These are phyloP conservation scores for Tyrannus savana DNA, from an alignment of 2,113 vertebrate species.

Conservation along the genomic window DNA sequence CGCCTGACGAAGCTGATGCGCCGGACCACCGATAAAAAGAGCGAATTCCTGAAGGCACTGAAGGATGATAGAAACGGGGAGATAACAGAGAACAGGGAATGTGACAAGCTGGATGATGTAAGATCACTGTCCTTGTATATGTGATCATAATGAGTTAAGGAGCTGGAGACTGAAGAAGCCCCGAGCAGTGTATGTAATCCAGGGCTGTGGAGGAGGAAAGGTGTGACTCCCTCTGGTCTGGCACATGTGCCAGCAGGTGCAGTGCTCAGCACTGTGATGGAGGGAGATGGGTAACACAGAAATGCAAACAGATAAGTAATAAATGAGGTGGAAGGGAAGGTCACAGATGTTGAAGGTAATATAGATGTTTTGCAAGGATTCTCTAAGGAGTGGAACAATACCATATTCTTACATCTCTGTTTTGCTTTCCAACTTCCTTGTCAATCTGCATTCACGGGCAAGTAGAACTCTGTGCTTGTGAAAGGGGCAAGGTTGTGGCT, in stretches of 20 bases:
- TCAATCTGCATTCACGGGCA: neutral
- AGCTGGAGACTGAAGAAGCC: neutral
- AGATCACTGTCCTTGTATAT: constrained; percentile 20
- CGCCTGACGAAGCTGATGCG: constrained; percentile 94
- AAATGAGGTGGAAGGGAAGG: neutral
- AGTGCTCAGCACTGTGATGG: neutral
- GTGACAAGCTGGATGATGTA: constrained; percentile 88
- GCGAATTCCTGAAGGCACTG: constrained; percentile 92
- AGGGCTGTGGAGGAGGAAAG: neutral
- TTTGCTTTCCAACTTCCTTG: neutral
- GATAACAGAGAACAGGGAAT: constrained; percentile 87
- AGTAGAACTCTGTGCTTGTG: neutral
- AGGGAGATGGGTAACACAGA: neutral
- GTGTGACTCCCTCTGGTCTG: neutral
- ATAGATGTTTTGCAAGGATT: neutral
- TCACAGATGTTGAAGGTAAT: neutral
- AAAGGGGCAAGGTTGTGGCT: neutral
- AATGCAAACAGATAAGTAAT: neutral
- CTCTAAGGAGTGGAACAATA: neutral
- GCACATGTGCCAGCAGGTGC: neutral
- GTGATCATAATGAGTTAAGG: neutral
- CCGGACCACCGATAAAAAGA: constrained; percentile 93
- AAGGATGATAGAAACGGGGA: constrained; percentile 94
- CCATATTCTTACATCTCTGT: neutral
- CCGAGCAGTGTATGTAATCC: neutral